Conservation (phyloP, 2,113 vertebrate genomes). For the Ciconia boyciana region DNA sequence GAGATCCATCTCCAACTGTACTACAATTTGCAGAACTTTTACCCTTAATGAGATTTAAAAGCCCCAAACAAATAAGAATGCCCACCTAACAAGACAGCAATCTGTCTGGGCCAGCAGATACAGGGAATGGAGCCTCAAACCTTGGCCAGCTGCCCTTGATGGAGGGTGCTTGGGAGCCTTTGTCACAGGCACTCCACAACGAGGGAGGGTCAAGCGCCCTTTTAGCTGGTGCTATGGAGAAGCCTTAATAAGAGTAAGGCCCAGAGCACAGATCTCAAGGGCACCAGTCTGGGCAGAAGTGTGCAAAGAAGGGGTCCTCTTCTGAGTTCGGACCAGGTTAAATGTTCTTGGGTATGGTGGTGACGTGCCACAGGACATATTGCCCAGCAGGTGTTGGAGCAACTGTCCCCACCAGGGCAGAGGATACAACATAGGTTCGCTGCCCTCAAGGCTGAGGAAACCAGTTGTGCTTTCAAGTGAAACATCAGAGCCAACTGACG, state of each 20-base stretch:
- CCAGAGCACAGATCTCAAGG: not conserved
- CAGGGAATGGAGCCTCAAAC: not conserved
- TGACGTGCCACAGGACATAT: rapidly evolving
- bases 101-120: not conserved
- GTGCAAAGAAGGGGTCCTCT: not conserved
- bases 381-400: not conserved
- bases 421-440: rapidly evolving
- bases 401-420: not conserved
- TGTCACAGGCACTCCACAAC: not conserved
- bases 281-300: not conserved
- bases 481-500: not conserved
- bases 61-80: not conserved
- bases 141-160: not conserved
- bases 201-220: not conserved
- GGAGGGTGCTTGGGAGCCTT: rapidly evolving
- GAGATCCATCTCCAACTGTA: not conserved
- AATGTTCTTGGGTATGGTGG: not conserved
- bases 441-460: not conserved
- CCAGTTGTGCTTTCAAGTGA: not conserved
- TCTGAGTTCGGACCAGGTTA: not conserved
- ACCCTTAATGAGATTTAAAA: not conserved
- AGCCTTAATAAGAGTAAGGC: not conserved
- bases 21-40: not conserved
- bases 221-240: not conserved
- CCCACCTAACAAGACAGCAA: not conserved